Conservation (phyloP, 2,888 invertebrate genomes). For the Rotaria sp. region DNA sequence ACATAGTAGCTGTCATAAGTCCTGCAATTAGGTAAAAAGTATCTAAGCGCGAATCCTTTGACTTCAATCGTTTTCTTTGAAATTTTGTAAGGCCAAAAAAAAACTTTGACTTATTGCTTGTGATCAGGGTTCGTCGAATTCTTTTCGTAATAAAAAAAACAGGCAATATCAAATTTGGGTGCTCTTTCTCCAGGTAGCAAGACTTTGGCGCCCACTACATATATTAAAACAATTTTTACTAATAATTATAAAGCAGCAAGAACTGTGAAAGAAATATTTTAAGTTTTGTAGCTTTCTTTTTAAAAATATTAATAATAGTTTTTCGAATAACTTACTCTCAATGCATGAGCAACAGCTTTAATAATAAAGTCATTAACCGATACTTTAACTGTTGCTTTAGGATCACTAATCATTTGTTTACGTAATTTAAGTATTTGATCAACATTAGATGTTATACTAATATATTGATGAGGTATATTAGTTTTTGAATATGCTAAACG, state of each 20-base stretch:
- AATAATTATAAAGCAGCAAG: no score
- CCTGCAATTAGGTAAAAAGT: neutral
- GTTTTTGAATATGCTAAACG: conserved; percentile 62
- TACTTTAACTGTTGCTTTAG: conserved; percentile 55
- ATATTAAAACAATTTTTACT: no score
- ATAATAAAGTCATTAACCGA: conserved; percentile 66
- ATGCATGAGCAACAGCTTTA: conserved; percentile 63
- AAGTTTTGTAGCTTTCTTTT: neutral
- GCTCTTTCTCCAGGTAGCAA: no score
- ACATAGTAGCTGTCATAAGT: no score
- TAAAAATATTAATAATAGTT: neutral
- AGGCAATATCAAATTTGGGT: no score
- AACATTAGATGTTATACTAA: conserved; percentile 43
- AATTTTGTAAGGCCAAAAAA: no score
- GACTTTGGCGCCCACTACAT: no score
- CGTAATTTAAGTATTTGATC: conserved; percentile 33
- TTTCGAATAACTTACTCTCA: conserved; percentile 52
- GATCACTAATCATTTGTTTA: conserved; percentile 33
- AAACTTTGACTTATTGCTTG: no score
- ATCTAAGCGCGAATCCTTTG: neutral
- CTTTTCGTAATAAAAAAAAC: no score
- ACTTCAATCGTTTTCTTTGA: no score
- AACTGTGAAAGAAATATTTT: no score
- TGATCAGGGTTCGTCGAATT: no score
- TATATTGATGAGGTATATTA: conserved; percentile 39